Evolutionary conservation across 1,140 invertebrate species (phyloP).

Genomic region (Drosophila micromelanica): DNA sequence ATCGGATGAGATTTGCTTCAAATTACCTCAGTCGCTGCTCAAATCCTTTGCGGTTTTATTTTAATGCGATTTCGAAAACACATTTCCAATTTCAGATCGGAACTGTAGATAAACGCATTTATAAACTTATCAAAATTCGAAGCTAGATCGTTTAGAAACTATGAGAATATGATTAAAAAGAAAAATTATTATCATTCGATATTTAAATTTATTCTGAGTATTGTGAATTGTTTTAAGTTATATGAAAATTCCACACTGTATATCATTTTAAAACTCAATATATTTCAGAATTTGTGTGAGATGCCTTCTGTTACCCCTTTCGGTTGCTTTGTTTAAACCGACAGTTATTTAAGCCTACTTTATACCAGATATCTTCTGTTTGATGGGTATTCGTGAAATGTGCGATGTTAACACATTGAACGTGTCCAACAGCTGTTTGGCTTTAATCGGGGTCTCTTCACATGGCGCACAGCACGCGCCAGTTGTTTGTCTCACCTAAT

Average conservation of each 20-base stretch:
- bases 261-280: too few relatives aligned
- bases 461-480: slow-evolving; percentile 62
- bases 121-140: not conserved
- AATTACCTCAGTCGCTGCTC: not conserved
- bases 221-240: too few relatives aligned
- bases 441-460: slow-evolving; percentile 20
- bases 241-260: too few relatives aligned
- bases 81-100: not conserved
- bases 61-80: slow-evolving; percentile 64
- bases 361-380: not conserved
- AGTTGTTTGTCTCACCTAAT: slow-evolving; percentile 56
- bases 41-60: slow-evolving; percentile 58
- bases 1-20: slow-evolving; percentile 22
- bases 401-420: slow-evolving; percentile 24
- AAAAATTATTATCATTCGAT: too few relatives aligned
- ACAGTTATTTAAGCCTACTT: too few relatives aligned
- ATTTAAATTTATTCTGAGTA: too few relatives aligned
- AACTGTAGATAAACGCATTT: not conserved
- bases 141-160: too few relatives aligned
- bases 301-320: too few relatives aligned
- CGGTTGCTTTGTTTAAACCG: too few relatives aligned
- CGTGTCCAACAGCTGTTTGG: slow-evolving; percentile 62
- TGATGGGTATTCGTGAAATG: slow-evolving; percentile 8
- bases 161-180: too few relatives aligned
- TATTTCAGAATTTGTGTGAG: too few relatives aligned